These are phyloP conservation scores for Cephalopterus ornatus DNA, from an alignment of 2,113 vertebrate genomes.

Conservation along the genomic window DNA sequence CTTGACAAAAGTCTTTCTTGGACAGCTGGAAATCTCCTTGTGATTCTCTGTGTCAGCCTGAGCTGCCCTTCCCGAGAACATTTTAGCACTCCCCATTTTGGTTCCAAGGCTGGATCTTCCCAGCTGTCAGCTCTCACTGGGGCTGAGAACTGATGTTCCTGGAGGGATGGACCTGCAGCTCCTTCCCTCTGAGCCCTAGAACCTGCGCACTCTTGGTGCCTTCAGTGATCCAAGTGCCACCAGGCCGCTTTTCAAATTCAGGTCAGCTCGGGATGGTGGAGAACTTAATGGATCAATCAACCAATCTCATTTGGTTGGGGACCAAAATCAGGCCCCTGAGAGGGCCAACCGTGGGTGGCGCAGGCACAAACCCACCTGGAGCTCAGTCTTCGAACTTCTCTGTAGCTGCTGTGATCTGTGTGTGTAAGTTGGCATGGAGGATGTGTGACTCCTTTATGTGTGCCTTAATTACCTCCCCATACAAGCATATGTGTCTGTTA, in stretches of 20 bases:
- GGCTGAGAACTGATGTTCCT: background rate
- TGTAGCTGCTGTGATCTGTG: background rate
- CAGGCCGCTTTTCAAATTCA: background rate
- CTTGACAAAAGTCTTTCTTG: background rate
- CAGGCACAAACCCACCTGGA: background rate
- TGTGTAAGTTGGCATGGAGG: too few relatives aligned
- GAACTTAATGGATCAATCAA: rapidly evolving
- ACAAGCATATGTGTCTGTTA: background rate
- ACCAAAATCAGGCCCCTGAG: background rate
- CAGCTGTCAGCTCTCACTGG: background rate
- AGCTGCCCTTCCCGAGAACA: background rate
- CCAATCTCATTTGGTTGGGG: background rate
- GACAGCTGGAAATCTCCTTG: background rate
- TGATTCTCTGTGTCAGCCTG: background rate
- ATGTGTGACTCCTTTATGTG: background rate
- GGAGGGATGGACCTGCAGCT: background rate
- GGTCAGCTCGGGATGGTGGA: background rate
- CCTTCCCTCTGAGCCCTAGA: background rate
- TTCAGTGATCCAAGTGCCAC: background rate
- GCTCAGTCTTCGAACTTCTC: background rate
- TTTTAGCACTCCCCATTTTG: background rate
- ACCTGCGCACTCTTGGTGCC: background rate
- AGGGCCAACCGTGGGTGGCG: rapidly evolving
- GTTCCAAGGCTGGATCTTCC: background rate
- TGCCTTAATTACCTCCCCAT: background rate